Conservation (phyloP, 2,888 invertebrate species). For the Caenorhabditis drosophilae region DNA sequence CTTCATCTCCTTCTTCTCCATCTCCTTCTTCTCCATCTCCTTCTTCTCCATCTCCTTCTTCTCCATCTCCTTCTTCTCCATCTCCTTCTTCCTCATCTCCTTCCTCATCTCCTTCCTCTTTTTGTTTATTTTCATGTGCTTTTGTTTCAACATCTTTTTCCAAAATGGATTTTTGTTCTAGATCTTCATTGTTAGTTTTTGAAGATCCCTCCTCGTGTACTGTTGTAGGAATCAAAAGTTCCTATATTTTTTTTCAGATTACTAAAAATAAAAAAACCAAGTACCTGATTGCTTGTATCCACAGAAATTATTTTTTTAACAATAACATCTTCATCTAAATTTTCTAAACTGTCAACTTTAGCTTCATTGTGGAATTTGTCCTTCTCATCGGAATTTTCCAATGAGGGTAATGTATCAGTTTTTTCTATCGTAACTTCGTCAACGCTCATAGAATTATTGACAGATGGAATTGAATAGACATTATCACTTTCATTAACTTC, state of each 20-base stretch:
- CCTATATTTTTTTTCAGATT: neutral
- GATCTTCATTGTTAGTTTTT: slow-evolving; percentile 13
- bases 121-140: neutral
- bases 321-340: slow-evolving; percentile 18
- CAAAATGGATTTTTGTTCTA: no score
- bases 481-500: neutral
- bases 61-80: neutral
- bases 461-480: neutral
- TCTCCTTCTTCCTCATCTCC: slow-evolving; percentile 7
- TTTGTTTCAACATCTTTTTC: neutral
- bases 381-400: neutral
- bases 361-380: neutral
- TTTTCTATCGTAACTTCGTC: neutral
- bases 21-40: slow-evolving; percentile 6
- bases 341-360: neutral
- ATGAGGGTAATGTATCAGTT: neutral
- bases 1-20: slow-evolving; percentile 9
- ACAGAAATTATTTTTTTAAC: slow-evolving; percentile 26
- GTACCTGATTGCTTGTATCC: slow-evolving; percentile 18
- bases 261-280: neutral
- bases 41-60: slow-evolving; percentile 10
- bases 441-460: neutral
- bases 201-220: slow-evolving; percentile 8
- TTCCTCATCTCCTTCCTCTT: slow-evolving; percentile 11
- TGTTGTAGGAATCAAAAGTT: no score